Percentiles rank a stretch among this genome's conserved stretches.
Evolutionary conservation across 2,797 vertebrate species (phyloP).

Genomic region (Hypotaenidia philippensis): DNA sequence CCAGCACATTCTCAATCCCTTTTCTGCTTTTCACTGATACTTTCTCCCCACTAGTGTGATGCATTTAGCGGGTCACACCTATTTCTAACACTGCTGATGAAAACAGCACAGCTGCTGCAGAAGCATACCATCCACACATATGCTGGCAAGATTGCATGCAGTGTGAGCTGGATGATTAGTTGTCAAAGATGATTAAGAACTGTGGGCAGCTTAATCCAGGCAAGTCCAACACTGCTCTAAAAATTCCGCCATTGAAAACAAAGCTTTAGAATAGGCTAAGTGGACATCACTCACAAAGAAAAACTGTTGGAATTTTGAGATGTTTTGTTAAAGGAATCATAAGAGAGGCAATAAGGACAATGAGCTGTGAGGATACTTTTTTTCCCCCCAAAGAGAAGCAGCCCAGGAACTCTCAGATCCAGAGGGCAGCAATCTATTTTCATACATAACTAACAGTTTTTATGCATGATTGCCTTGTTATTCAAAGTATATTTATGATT

Average conservation of each 20-base stretch:
- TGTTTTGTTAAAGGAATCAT: not conserved
- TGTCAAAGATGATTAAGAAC: constrained; percentile 37
- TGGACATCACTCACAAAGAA: not conserved
- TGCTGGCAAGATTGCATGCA: not conserved
- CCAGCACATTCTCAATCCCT: not conserved
- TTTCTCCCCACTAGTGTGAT: not conserved
- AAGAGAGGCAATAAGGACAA: not conserved
- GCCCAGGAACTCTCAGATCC: not conserved
- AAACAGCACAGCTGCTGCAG: not conserved
- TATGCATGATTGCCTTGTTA: not conserved
- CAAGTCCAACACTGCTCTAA: not conserved
- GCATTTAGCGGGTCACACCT: not conserved
- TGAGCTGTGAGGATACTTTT: not conserved
- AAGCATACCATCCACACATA: not conserved
- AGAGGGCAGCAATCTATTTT: not conserved
- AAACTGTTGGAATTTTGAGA: not conserved
- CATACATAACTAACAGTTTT: not conserved
- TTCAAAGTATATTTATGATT: not conserved
- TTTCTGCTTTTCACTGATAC: not conserved
- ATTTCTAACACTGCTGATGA: not conserved
- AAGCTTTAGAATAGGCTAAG: not conserved
- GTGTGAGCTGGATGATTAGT: not conserved
- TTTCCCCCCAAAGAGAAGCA: not conserved
- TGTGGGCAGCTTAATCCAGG: constrained; percentile 7
- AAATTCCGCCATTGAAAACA: not conserved